phyloP scores from a whole-genome alignment of 2,888 invertebrate genomes.

The Escarpia spicata region DNA sequence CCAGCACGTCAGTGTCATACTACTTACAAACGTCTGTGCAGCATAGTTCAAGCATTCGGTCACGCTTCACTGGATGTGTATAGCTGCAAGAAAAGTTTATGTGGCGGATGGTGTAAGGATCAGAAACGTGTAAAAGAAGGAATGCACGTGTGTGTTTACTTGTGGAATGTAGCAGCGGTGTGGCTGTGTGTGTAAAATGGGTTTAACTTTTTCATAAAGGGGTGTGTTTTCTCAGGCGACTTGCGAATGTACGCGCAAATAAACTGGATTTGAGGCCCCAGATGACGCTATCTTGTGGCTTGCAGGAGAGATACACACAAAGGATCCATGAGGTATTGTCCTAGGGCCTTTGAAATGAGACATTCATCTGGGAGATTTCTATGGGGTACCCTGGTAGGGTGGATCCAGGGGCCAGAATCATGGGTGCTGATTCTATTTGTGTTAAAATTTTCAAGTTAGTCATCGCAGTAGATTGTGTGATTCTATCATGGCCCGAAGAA shows the following conservation, averaged over 20 bases:
- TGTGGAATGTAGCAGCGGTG: neutral
- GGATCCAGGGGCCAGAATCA: neutral
- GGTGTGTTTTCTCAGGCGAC: neutral
- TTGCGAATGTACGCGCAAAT: neutral
- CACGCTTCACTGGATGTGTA: neutral
- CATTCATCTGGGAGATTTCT: neutral
- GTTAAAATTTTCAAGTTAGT: neutral
- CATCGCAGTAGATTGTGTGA: neutral
- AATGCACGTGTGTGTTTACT: neutral
- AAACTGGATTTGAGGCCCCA: neutral
- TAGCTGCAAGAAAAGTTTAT: neutral
- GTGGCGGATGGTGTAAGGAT: neutral
- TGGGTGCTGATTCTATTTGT: neutral
- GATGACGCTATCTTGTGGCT: neutral
- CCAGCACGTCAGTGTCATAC: neutral
- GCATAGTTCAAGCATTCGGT: neutral
- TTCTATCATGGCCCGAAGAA: neutral
- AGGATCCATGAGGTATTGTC: neutral
- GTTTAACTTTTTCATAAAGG: neutral
- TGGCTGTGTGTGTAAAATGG: neutral
- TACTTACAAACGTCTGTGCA: neutral
- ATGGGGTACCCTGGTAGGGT: neutral
- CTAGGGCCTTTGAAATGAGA: slow-evolving; percentile 8
- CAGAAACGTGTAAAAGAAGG: neutral
- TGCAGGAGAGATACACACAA: neutral